Base-by-base conservation (phyloP, 53 echinoderm and acorn worm species). In the Luidia sarsii region DNA sequence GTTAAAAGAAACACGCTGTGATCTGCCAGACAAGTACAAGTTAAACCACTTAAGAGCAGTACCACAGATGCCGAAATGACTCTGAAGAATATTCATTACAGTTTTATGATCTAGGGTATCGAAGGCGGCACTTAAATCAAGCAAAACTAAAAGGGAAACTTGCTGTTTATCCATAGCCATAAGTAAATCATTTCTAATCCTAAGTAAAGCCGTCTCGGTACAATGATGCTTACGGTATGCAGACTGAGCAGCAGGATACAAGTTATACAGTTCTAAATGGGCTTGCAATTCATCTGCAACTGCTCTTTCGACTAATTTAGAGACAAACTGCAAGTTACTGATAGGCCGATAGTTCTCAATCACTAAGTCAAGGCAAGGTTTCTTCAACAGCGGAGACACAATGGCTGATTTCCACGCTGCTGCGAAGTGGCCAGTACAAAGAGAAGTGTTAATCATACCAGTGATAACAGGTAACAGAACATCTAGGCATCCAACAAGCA, bases 121-220 rank as follows among this genome's bases (percentile, higher is more conserved):
- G 29, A 80, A 80, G n/a, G 80, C 80, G 28, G 80, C 24, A 80
- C 41, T 62, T 15, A 80, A 31, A 48, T 80, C 63, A 22, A 80
- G 33, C 28, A 62, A 63, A 46, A 80, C 80, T 48, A 62, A 62
- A 1, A 80, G 31, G 25, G 48, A 23, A 63, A 62, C 39, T 9
- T 62, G 43, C 22, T 62, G 62, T 48, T 28, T 43, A 6, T 80
- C 65, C 27, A 80, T 62, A 62, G 80, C 62, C 62, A 62, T 39
- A 7, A 80, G 18, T 33, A 80, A 36, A 43, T 80, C 64, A 28
- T 61, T 43, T 23, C 28, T 27, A 80, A 82, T 34, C 24, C 33
- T 65, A 3, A 80, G 49, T 28, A 82, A 38, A 51, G 31, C 82
- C 43, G 82, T 82, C 52, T 82, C 82, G 16, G 82, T 82, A 50